Evolutionary conservation across 1,140 invertebrate genomes (phyloP), one percentile per base, ranked within the genome.

Genomic region (Habropoda laboriosa): DNA sequence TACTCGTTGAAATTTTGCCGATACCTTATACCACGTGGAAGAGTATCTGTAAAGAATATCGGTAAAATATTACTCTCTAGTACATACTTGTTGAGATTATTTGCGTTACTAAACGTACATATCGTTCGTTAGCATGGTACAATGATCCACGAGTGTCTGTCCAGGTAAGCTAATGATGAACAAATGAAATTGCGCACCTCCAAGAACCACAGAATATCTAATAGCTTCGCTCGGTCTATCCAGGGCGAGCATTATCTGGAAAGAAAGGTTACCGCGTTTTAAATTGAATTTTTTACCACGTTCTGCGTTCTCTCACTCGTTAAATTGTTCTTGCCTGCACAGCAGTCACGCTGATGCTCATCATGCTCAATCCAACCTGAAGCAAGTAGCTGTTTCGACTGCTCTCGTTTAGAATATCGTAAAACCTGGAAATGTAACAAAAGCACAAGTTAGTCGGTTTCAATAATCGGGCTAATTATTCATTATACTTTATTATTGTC

Each of bases 351-450:
- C 71, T 73, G 3, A 73, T 47, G 2, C 40, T 16, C 13, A 73
- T n/a, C 57, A 73, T 61, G 13, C 61, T 73, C 10, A 73, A 7
- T 3, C 57, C 57, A 18, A 73, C 27, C 10, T 61, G 57, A 51
- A 61, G 18, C n/a, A 73, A 51, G 16, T 61, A 73, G 7, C 7
- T 58, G 3, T 0, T 49, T 6, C n/a, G 57, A 32, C 57, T 45
- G 3, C 18, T 45, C 24, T n/a, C 16, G 3, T 61, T 38, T 3
- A 61, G 16, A 7, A 49, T 35, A 2, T 49, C 21, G 10, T 60
- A 61, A 30, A 61, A 73, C 57, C 71, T 73, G 5, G 5, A 66
- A 66, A 30, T 10, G 8, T n/a, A 27, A 45, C 47, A 3, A 66
- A 6, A 21, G 7, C 18, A 38, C 1, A 10, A 47, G 30, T 40